Base-by-base conservation (phyloP, 1,140 invertebrate species). In the Adelges cooleyi region DNA sequence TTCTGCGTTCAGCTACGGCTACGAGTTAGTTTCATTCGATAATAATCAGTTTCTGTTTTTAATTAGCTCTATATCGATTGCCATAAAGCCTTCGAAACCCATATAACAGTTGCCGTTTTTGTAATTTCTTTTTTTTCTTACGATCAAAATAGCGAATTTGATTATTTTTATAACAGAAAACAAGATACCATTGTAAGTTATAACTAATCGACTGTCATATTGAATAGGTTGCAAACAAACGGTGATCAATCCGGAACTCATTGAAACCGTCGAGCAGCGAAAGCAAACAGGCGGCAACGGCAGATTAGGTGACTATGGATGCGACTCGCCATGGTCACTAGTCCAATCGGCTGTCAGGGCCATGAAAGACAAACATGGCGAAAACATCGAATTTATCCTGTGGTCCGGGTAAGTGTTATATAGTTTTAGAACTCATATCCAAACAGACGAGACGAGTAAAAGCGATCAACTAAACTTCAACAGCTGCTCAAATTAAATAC, bases 391-490 rank as follows among this genome's bases (percentile, higher is more conserved):
- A 75, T 95, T 94, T 73, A 87, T 94, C 15, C 75, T 95, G 8
- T 95, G 91, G 91, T 94, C 92, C 18, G 92, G 92, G 90, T 92
- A 78, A 80, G 81, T 77, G n/a, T 65, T 22, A 40, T n/a, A n/a
- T n/a, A n/a, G n/a, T n/a, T n/a, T n/a, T n/a, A n/a, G n/a, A n/a
- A n/a, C n/a, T n/a, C n/a, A n/a, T n/a, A n/a, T n/a, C n/a, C n/a
- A n/a, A n/a, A n/a, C n/a, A n/a, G n/a, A n/a, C n/a, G n/a, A n/a
- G n/a, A n/a, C n/a, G n/a, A n/a, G n/a, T n/a, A n/a, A n/a, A n/a
- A n/a, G n/a, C n/a, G n/a, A n/a, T n/a, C n/a, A n/a, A n/a, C n/a
- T n/a, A n/a, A n/a, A n/a, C n/a, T n/a, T n/a, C n/a, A n/a, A n/a
- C n/a, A n/a, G n/a, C n/a, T n/a, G n/a, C n/a, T n/a, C n/a, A n/a